Evolutionary conservation across 2,888 invertebrate species (phyloP), one percentile per base, ranked within the genome.

Genomic region (Julus scanicus): DNA sequence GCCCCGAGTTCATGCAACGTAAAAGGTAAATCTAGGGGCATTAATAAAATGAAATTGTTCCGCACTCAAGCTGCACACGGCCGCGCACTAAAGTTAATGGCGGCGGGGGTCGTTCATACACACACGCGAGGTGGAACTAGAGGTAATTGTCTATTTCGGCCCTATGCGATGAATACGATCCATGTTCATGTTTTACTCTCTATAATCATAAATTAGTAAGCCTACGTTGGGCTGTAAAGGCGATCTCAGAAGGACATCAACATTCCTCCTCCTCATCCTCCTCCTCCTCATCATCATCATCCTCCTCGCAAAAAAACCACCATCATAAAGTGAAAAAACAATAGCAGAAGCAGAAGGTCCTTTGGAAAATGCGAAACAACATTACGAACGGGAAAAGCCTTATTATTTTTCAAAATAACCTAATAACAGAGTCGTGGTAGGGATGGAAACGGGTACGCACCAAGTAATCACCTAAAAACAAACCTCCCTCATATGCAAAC

Each of bases 351-450:
- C n/a, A n/a, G n/a, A n/a, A n/a, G n/a, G n/a, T n/a, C n/a, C n/a
- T n/a, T n/a, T n/a, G n/a, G n/a, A n/a, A n/a, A n/a, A n/a, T n/a
- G n/a, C n/a, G n/a, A n/a, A n/a, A n/a, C n/a, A n/a, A n/a, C n/a
- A n/a, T n/a, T n/a, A n/a, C n/a, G n/a, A n/a, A n/a, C n/a, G n/a
- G n/a, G n/a, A n/a, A n/a, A n/a, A 57, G 57, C 57, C 57, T 57
- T 57, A 57, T 57, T 57, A 57, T 57, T 57, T 53, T 57, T 11
- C n/a, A 57, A 57, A 57, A 57, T 57, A 57, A n/a, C 57, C 57
- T 57, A 57, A 57, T 57, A 57, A 57, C 48, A n/a, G n/a, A n/a
- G n/a, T n/a, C n/a, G n/a, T n/a, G n/a, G n/a, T n/a, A n/a, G n/a
- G n/a, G n/a, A n/a, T n/a, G n/a, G n/a, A n/a, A n/a, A n/a, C n/a